Conservation (phyloP, 2,797 vertebrate genomes). For the Chaenodraco wilsoni region DNA sequence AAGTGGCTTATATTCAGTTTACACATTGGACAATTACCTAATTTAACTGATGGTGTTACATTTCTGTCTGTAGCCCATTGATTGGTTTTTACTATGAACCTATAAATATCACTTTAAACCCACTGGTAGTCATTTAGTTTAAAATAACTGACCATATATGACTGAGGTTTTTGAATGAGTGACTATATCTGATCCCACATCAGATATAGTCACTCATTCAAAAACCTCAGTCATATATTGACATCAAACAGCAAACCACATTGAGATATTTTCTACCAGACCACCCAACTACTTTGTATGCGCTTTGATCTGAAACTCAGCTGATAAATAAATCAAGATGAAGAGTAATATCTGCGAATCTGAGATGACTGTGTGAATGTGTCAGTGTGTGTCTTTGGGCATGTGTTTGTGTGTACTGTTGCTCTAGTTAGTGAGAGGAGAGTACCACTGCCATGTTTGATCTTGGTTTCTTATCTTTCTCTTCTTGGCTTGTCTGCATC, state of each 20-base stretch:
- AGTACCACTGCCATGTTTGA: constrained; percentile 20
- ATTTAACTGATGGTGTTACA: too few species aligned
- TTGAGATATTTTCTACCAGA: too few species aligned
- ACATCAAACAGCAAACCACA: too few species aligned
- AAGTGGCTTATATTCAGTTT: neutral
- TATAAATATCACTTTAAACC: neutral
- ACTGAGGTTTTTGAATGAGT: too few species aligned
- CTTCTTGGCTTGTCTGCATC: constrained; percentile 37
- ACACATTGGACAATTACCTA: too few species aligned
- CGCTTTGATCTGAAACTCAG: constrained; percentile 23
- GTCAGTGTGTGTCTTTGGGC: too few species aligned
- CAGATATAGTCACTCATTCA: too few species aligned
- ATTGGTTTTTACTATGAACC: neutral
- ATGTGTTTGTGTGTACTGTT: constrained; percentile 7
- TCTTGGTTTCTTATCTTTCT: constrained; percentile 32
- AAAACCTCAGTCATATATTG: too few species aligned
- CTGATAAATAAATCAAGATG: neutral
- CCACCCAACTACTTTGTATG: too few species aligned
- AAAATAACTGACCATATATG: too few species aligned
- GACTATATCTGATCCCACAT: too few species aligned
- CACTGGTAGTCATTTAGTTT: too few species aligned
- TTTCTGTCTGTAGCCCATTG: neutral
- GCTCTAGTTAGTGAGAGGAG: constrained; percentile 20
- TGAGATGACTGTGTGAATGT: neutral
- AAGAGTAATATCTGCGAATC: constrained; percentile 2